Evolutionary conservation across 2,888 invertebrate genomes (phyloP).

Genomic region (Cenopis cana): DNA sequence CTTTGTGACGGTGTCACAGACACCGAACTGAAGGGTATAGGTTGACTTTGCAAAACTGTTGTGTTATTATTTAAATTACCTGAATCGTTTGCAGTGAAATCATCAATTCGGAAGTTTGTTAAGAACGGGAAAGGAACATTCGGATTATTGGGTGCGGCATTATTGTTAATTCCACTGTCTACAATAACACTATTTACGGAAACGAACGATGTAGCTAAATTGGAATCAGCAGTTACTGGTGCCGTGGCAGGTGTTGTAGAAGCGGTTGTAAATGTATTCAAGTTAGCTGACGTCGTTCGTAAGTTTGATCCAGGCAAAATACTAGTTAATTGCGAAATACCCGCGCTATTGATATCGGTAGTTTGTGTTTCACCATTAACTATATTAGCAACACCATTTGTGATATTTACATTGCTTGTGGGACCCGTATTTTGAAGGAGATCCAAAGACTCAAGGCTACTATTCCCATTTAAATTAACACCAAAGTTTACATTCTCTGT

Average conservation of each 20-base stretch:
- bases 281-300: conserved; percentile 56
- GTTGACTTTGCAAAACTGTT: conserved; percentile 47
- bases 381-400: conserved; percentile 56
- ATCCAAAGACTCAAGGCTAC: conserved; percentile 56
- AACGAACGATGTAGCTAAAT: conserved; percentile 57
- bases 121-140: conserved; percentile 67
- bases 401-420: conserved; percentile 71
- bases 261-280: conserved; percentile 42
- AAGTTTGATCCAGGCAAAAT: conserved; percentile 59
- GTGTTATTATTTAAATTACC: conserved; percentile 49
- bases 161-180: conserved; percentile 53
- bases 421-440: conserved; percentile 67
- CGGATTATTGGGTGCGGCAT: conserved; percentile 58
- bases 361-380: conserved; percentile 53
- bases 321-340: conserved; percentile 52
- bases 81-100: conserved; percentile 57
- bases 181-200: conserved; percentile 53
- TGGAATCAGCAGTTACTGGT: conserved; percentile 46
- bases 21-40: conserved; percentile 51
- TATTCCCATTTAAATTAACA: conserved; percentile 48
- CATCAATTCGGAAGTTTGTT: conserved; percentile 65
- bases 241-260: conserved; percentile 46
- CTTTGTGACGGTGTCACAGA: conserved; percentile 18
- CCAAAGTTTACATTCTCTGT: conserved; percentile 72
- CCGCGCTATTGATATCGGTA: conserved; percentile 69